phyloP scores from a whole-genome alignment of 2,113 vertebrate species.

The Centrocercus urophasianus region DNA sequence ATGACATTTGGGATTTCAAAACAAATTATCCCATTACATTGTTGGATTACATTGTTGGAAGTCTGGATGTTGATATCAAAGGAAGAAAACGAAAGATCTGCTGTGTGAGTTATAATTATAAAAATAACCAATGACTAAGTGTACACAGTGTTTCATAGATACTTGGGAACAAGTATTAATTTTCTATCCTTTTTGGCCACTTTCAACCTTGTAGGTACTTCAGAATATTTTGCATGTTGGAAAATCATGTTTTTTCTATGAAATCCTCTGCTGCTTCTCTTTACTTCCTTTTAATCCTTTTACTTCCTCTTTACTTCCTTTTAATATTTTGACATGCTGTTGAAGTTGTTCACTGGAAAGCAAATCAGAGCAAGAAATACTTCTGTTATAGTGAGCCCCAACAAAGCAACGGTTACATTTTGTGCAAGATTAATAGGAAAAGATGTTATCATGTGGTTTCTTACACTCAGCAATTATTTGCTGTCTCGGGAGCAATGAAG shows the following conservation, averaged over 20 bases:
- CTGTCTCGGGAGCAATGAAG: conserved; percentile 67
- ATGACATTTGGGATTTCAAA: neutral
- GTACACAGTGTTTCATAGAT: neutral
- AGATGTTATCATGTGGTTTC: conserved; percentile 19
- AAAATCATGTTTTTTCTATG: neutral
- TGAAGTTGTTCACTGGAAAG: conserved; percentile 50
- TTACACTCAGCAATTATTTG: conserved; percentile 64
- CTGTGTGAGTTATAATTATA: neutral
- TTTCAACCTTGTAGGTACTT: neutral
- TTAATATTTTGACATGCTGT: conserved; percentile 44
- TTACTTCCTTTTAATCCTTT: conserved; percentile 37
- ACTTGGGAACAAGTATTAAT: neutral
- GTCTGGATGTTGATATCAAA: neutral
- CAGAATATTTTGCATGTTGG: neutral
- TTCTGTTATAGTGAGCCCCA: neutral
- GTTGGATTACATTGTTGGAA: neutral
- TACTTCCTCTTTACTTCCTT: conserved; percentile 32
- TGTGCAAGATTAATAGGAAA: conserved; percentile 65
- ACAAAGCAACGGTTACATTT: neutral
- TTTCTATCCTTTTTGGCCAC: neutral
- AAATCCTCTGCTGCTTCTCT: neutral
- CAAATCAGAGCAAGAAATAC: conserved; percentile 46
- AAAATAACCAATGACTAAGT: neutral
- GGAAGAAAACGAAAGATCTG: neutral
- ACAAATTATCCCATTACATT: neutral